phyloP scores from a whole-genome alignment of 1,140 invertebrate species.

The Pseudomyrmex dendroicus region DNA sequence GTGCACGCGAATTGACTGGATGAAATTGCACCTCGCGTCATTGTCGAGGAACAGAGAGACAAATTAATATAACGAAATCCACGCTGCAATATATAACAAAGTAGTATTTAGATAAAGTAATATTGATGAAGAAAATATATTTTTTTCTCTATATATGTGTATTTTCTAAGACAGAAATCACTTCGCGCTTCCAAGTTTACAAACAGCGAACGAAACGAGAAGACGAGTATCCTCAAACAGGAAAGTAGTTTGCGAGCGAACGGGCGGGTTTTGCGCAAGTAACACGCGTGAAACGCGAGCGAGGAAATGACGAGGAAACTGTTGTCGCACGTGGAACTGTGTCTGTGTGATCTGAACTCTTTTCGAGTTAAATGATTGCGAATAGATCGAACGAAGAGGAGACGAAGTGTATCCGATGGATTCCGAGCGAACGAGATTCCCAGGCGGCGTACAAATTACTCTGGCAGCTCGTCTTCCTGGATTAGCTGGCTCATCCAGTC shows the following conservation, averaged over 20 bases:
- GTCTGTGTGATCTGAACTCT: not conserved
- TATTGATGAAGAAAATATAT: no score
- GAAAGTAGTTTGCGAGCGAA: slow-evolving; percentile 2
- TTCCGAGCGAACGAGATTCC: not conserved
- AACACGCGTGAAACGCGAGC: no score
- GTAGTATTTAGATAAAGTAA: no score
- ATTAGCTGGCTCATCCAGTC: slow-evolving; percentile 71
- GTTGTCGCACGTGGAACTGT: slow-evolving; percentile 15
- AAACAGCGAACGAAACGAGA: not conserved
- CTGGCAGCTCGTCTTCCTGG: slow-evolving; percentile 67
- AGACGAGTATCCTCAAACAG: slow-evolving; percentile 24
- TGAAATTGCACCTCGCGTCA: slow-evolving; percentile 46
- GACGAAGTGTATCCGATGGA: slow-evolving; percentile 5
- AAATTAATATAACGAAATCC: slow-evolving; percentile 3
- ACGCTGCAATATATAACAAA: no score
- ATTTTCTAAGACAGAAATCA: no score
- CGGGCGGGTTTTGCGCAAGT: not conserved
- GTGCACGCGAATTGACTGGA: slow-evolving; percentile 19
- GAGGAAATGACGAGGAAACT: slow-evolving; percentile 39
- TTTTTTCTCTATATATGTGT: no score
- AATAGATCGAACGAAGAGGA: not conserved
- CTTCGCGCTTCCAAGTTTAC: not conserved
- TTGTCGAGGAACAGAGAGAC: slow-evolving; percentile 1
- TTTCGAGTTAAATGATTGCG: slow-evolving; percentile 5
- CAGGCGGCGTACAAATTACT: slow-evolving; percentile 60